Conservation (phyloP, 2,113 vertebrate species). For the Rynchops niger region DNA sequence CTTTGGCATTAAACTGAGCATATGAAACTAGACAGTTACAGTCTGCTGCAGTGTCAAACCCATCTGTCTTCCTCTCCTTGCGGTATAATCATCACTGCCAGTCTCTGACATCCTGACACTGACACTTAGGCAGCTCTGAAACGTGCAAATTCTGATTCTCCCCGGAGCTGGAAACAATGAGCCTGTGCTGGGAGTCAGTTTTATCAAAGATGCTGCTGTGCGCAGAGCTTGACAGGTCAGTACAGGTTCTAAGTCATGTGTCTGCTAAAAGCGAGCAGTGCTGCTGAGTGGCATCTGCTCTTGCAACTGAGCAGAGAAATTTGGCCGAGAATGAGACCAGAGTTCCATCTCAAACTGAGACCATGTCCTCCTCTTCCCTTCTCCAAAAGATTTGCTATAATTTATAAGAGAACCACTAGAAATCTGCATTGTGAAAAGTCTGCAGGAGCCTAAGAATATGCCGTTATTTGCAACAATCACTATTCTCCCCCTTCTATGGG, state of each 20-base stretch:
- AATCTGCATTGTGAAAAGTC: background rate
- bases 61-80: background rate
- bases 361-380: background rate
- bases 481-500: background rate
- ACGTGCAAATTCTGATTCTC: conserved; percentile 24
- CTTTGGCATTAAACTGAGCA: background rate
- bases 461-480: background rate
- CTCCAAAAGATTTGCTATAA: background rate
- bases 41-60: background rate
- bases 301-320: background rate
- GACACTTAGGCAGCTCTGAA: conserved; percentile 1
- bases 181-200: background rate
- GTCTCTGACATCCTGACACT: background rate
- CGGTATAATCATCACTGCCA: background rate
- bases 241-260: background rate
- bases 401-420: background rate
- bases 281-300: background rate
- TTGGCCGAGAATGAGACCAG: background rate
- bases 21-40: conserved; percentile 19
- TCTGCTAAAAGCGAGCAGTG: background rate
- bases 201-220: background rate
- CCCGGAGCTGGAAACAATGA: background rate
- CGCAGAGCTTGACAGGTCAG: conserved; percentile 24
- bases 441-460: background rate
- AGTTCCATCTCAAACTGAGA: background rate